Evolutionary conservation across 53 echinoderm and acorn worm genomes (phyloP), one percentile per base, ranked within the genome.

Genomic region (Echinarachnius parma): DNA sequence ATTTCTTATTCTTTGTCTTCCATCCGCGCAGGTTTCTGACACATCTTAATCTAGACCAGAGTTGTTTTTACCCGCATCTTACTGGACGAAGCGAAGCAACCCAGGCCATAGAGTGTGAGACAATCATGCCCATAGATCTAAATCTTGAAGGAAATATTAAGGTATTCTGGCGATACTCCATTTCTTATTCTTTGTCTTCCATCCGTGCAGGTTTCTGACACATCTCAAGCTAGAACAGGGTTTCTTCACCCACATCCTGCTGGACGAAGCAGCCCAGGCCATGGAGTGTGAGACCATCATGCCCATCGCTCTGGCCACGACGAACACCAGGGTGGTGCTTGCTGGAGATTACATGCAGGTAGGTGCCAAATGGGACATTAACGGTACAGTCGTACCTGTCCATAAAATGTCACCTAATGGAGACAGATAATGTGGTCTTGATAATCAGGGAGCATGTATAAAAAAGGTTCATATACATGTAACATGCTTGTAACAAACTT

Each of bases 331-430:
- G 53, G 85, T 98, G 10, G 98, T 98, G 5, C 83, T 98, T 33
- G 98, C 98, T 48, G 98, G 98, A 42, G 98, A 98, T 75, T 85
- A 98, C 82, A 98, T 98, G 98, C 98, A 98, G 86, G 93, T 93
- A 19, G 31, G 84, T 29, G 25, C 5, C 7, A 4, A 49, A 49
- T 49, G 50, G 13, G 39, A 13, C n/a, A n/a, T n/a, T n/a, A n/a
- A n/a, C n/a, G n/a, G n/a, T n/a, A n/a, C n/a, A n/a, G n/a, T n/a
- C n/a, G n/a, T n/a, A n/a, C n/a, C n/a, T n/a, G n/a, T n/a, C n/a
- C n/a, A n/a, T n/a, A n/a, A n/a, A n/a, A n/a, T n/a, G n/a, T n/a
- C n/a, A n/a, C n/a, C n/a, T n/a, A n/a, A n/a, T n/a, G n/a, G n/a
- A n/a, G n/a, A n/a, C n/a, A n/a, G n/a, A n/a, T n/a, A n/a, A n/a